Evolutionary conservation across 2,797 vertebrate genomes (phyloP), one percentile per base, ranked within the genome.

Genomic region (Onychomys arenicola): DNA sequence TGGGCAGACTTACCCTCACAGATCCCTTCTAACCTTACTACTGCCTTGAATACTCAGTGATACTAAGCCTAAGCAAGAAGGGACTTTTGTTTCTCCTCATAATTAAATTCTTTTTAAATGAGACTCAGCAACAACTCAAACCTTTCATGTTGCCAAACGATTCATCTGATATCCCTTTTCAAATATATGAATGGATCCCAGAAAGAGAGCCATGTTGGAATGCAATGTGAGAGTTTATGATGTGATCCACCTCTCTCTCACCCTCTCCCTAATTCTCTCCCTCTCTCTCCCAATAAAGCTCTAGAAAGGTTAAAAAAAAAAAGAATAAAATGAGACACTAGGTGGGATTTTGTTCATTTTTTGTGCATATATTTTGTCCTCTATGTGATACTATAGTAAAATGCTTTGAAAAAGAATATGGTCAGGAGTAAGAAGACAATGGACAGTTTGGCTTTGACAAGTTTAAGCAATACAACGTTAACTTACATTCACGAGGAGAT

Each of bases 121-220:
- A 88, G 40, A 90, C 80, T 85, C 13, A n/a, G 29, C 65, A 80
- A 61, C 77, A 40, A 89, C 78, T 84, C 81, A 75, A 2, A n/a
- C 23, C 3, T 95, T 90, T 94, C 23, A 89, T 78, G 87, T 57
- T n/a, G 67, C 52, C n/a, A 73, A 55, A 65, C 69, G 78, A 84
- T 1, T 16, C 6, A 75, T n/a, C 21, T 55, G 3, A 46, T 80
- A 78, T 14, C 6, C 0, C 67, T 88, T 94, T 97, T 80, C 19
- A 92, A 88, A 32, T 92, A 86, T 27, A 88, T 73, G 21, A 93
- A 67, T 73, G 21, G 77, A 73, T 88, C 46, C n/a, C 29, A 85
- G 63, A 65, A 93, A 86, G 8, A 7, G 2, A 67, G 3, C 3
- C 0, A n/a, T 95, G 88, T 83, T n/a, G 29, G 25, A 40, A 67